Evolutionary conservation across 2,888 invertebrate genomes (phyloP), one percentile per base, ranked within the genome.

Genomic region (Silvanus unidentatus): DNA sequence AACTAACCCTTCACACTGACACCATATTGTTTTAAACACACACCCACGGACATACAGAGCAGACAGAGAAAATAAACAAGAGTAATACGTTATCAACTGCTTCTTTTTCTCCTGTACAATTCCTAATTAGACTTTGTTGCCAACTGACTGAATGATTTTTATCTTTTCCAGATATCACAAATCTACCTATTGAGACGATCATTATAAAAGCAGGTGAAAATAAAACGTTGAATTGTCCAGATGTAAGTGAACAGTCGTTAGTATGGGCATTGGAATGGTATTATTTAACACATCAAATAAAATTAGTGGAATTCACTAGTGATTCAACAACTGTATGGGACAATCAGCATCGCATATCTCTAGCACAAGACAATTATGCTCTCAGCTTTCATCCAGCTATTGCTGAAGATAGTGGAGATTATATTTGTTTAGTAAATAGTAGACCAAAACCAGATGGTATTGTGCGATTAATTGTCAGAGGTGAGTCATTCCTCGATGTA

Each of bases 381-480:
- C 72, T 84, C 52, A 75, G 76, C 53, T 80, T 84, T 62, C 75
- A 76, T 59, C 82, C 83, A 39, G 80, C 81, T 6, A 66, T 74
- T 52, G 79, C 81, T 35, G 72, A 75, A 47, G 84, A 84, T 68
- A 80, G 78, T 54, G 81, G 80, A 34, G 80, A 81, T 61, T 84
- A 84, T 64, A 76, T 78, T 57, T 84, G 84, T 60, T 73, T 83
- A 54, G 81, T 83, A 59, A 84, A 84, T 71, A 80, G 78, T 65
- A 75, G 83, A 37, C 80, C 80, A 45, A 77, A 77, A 64, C 81
- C 83, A 11, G 82, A 84, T 64, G 78, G 79, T 30, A 73, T 83
- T 55, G 76, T 82, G 52, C 76, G 77, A 60, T 77, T 84, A 57
- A 73, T 80, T 55, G 83, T 84, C 46, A 79, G 82, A 76, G 84